Base-by-base conservation (phyloP, 1,140 invertebrate species). In the Trichonephila clavata region DNA sequence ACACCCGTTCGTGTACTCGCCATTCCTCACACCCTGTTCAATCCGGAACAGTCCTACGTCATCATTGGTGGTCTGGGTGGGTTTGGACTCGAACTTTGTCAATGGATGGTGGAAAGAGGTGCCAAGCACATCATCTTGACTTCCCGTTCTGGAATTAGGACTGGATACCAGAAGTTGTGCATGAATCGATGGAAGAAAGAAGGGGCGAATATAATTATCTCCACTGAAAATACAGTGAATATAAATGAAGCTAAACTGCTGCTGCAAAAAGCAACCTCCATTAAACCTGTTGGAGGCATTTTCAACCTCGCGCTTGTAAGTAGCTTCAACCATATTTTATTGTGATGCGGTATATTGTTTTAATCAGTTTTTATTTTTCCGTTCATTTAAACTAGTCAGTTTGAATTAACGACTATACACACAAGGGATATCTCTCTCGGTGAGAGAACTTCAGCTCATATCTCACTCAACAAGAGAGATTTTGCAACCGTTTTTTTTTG, bases 291-390 rank as follows among this genome's bases (percentile, higher is more conserved):
- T 90, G 99, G 98, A 83, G 99, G 98, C 91, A 97, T 99, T 77
- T 99, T 99, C 96, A 98, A 99, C 96, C 96, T 99, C 92, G 99
- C 99, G 20, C 98, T 97, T 94, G 97, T 97, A 98, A 43, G 87
- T 87, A 50, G 7, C 50, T 39, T 39, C 32, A 39, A 39, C 32
- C 2, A 39, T 39, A 39, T 39, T 39, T 39, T 39, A 4, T 39
- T 39, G 32, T 39, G 32, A 39, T 39, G 32, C 2, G 32, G 1
- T 39, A 39, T 4, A 39, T 39, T 3, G 32, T 3, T 39, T 39
- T 39, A 39, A 39, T 39, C 32, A 39, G 32, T 3, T 39, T 39
- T 39, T 39, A 39, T 39, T 39, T 39, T 39, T 39, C 32, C 4
- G 32, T 39, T 2, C 32, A 39, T 2, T n/a, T 39, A 1, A 39